phyloP scores from a whole-genome alignment of 2,113 vertebrate genomes.

The Heloderma charlesbogerti region DNA sequence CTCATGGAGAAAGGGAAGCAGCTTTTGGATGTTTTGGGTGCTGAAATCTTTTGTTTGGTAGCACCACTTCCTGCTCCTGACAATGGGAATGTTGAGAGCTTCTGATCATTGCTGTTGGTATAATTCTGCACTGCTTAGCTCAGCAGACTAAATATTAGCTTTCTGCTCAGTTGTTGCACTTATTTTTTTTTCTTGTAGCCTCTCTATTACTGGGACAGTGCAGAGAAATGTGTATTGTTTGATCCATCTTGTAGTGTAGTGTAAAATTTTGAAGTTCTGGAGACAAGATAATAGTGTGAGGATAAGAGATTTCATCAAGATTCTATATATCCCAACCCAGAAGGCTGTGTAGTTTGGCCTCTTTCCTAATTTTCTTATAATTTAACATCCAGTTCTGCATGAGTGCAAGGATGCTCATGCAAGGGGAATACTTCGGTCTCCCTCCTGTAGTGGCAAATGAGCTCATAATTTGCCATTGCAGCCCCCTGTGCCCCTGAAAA shows the following conservation, averaged over 20 bases:
- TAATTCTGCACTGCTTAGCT: not conserved
- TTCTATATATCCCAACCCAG: not conserved
- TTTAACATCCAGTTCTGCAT: not conserved
- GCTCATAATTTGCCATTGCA: not conserved
- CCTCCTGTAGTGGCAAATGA: not conserved
- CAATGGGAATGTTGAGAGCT: not conserved
- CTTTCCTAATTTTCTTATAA: not conserved
- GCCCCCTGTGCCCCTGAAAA: not conserved
- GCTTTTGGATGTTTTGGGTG: too few species aligned
- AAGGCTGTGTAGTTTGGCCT: not conserved
- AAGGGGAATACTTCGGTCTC: not conserved
- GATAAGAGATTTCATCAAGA: not conserved
- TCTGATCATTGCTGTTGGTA: not conserved
- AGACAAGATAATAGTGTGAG: not conserved
- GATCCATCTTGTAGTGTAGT: not conserved
- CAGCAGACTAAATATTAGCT: not conserved
- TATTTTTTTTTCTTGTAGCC: not conserved
- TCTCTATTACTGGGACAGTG: not conserved
- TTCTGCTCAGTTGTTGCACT: not conserved
- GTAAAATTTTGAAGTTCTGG: not conserved
- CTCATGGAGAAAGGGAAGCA: not conserved
- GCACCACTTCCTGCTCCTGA: too few species aligned
- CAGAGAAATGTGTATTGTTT: not conserved
- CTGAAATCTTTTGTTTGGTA: not conserved
- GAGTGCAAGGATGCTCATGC: not conserved